Conservation (phyloP, 2,113 vertebrate species). For the Mola mola region DNA sequence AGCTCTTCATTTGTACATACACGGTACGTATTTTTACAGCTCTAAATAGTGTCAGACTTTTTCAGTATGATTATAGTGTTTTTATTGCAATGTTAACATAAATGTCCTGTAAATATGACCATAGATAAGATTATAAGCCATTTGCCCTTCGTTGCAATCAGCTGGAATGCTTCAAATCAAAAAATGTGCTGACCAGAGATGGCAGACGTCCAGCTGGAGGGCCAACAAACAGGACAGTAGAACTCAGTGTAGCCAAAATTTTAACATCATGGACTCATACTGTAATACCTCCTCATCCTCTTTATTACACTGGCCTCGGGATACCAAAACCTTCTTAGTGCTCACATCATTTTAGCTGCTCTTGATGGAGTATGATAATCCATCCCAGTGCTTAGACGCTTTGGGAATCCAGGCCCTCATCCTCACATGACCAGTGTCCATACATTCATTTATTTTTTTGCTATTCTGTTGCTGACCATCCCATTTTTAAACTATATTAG, state of each 20-base stretch:
- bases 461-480: background rate
- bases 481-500: background rate
- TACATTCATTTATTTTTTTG: conserved; percentile 9
- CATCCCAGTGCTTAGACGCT: conserved; percentile 39
- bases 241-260: no score
- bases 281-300: conserved; percentile 52
- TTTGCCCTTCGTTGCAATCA: conserved; percentile 8
- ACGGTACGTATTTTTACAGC: no score
- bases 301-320: conserved; percentile 23
- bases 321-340: conserved; percentile 19
- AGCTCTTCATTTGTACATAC: no score
- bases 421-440: conserved; percentile 23
- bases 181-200: conserved; percentile 15
- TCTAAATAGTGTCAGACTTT: no score
- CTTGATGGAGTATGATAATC: conserved; percentile 40
- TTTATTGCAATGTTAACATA: background rate
- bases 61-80: background rate
- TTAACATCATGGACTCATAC: conserved; percentile 12
- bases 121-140: background rate
- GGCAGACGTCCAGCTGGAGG: conserved; percentile 33
- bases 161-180: conserved; percentile 18
- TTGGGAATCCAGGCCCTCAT: conserved; percentile 16
- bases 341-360: conserved; percentile 21
- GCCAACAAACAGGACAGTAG: conserved; percentile 12
- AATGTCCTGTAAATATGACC: background rate